phyloP scores from a whole-genome alignment of 2,797 vertebrate genomes.

The Chrysocyon brachyurus region DNA sequence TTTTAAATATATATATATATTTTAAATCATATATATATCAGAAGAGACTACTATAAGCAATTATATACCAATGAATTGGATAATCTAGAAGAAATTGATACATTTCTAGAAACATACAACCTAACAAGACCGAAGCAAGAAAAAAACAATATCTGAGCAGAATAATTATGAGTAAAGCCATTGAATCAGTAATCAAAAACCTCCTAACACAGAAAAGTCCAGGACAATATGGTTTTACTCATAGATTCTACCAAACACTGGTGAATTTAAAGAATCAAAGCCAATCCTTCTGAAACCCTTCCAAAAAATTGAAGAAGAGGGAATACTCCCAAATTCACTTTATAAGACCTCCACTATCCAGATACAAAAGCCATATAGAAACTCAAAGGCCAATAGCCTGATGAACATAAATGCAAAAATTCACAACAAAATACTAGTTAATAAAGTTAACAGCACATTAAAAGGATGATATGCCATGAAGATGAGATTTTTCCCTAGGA shows the following conservation, averaged over 20 bases:
- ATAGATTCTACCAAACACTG: neutral
- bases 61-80: neutral
- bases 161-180: neutral
- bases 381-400: too few relatives aligned
- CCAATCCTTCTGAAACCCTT: neutral
- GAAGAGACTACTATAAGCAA: neutral
- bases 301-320: neutral
- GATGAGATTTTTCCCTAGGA: too few relatives aligned
- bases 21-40: too few relatives aligned
- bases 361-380: too few relatives aligned
- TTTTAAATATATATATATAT: too few relatives aligned
- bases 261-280: neutral
- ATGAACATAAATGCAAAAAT: too few relatives aligned
- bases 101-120: neutral
- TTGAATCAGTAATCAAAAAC: neutral
- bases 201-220: neutral
- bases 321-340: neutral
- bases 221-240: neutral
- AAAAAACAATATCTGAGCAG: neutral
- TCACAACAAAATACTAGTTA: too few relatives aligned
- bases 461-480: too few relatives aligned
- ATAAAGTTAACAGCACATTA: too few relatives aligned
- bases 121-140: neutral
- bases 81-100: neutral
- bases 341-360: neutral